Percentiles rank a stretch among this genome's conserved stretches.
These are phyloP conservation scores for Drosophila paramelanica DNA, from an alignment of 2,888 invertebrate species.

Conservation along the genomic window DNA sequence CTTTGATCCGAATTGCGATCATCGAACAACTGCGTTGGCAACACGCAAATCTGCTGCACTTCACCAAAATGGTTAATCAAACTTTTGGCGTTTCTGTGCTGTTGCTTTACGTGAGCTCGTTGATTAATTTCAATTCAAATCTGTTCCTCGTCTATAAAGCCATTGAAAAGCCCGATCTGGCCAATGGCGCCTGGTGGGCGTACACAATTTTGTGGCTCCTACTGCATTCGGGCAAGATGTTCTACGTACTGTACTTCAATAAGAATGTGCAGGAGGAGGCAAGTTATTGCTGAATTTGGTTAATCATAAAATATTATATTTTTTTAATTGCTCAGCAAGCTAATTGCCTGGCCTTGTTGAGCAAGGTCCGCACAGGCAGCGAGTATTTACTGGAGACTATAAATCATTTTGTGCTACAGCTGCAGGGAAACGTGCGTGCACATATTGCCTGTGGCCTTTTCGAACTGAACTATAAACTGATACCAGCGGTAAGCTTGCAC, in stretches of 20 bases:
- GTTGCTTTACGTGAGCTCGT: constrained; percentile 46
- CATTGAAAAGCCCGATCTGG: constrained; percentile 22
- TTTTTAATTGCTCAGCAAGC: constrained; percentile 28
- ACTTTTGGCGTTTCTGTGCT: constrained; percentile 51
- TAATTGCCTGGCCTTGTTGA: constrained; percentile 40
- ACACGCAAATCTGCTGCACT: constrained; percentile 34
- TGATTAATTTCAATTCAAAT: constrained; percentile 59
- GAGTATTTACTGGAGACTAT: constrained; percentile 43
- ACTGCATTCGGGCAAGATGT: constrained; percentile 54
- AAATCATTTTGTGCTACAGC: constrained; percentile 53
- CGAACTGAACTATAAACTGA: constrained; percentile 46
- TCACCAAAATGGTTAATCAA: constrained; percentile 48
- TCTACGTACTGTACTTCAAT: constrained; percentile 52
- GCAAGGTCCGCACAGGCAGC: neutral
- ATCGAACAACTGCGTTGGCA: constrained; percentile 47
- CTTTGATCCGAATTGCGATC: constrained; percentile 8
- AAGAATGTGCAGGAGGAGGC: constrained; percentile 48
- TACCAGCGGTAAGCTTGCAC: constrained; percentile 47
- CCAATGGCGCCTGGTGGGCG: constrained; percentile 36
- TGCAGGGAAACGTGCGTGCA: constrained; percentile 47
- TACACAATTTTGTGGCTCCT: constrained; percentile 45
- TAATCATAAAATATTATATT: neutral
- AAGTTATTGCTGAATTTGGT: neutral
- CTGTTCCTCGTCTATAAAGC: constrained; percentile 56
- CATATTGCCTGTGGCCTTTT: constrained; percentile 58